Percentiles rank a stretch among this genome's conserved stretches.
These are phyloP conservation scores for Protonibea diacanthus DNA, from an alignment of 2,797 vertebrate species.

Conservation along the genomic window DNA sequence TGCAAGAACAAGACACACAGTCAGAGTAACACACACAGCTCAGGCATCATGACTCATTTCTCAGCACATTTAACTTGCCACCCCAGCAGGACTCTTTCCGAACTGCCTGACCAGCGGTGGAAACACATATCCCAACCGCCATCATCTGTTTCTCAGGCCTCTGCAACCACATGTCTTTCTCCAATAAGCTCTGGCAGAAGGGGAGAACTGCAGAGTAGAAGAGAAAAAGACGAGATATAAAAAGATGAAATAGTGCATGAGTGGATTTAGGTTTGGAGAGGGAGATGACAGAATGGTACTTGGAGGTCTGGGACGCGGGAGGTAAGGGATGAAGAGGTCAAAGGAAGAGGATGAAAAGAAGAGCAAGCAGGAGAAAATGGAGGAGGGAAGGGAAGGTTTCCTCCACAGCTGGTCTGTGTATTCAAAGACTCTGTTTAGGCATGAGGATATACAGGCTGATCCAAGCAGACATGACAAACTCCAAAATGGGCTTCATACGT, in stretches of 20 bases:
- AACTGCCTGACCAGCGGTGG: conserved; percentile 62
- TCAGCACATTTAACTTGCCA: conserved; percentile 67
- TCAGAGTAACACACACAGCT: conserved; percentile 38
- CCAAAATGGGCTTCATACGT: conserved; percentile 20
- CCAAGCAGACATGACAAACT: conserved; percentile 52
- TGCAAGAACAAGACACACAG: conserved; percentile 41
- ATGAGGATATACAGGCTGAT: conserved; percentile 43
- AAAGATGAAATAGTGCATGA: conserved; percentile 27
- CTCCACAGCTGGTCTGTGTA: conserved; percentile 65
- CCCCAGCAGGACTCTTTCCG: conserved; percentile 63
- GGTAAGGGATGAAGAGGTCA: conserved; percentile 3
- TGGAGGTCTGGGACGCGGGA: conserved; percentile 15
- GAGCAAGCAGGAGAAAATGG: conserved; percentile 6
- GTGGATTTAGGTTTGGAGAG: conserved; percentile 40
- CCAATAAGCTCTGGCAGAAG: conserved; percentile 41
- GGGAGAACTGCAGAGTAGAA: conserved; percentile 29
- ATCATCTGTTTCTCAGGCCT: conserved; percentile 65
- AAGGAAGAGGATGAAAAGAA: not conserved
- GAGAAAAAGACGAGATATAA: conserved; percentile 35
- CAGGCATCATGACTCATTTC: conserved; percentile 62
- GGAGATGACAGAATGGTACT: conserved; percentile 4
- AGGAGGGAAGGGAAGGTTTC: conserved; percentile 24
- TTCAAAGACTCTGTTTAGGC: conserved; percentile 45
- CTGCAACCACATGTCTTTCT: conserved; percentile 55
- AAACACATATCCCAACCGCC: conserved; percentile 67